Evolutionary conservation across 2,888 invertebrate species (phyloP), one percentile per base, ranked within the genome.

Genomic region (Shargacucullia verbasci): DNA sequence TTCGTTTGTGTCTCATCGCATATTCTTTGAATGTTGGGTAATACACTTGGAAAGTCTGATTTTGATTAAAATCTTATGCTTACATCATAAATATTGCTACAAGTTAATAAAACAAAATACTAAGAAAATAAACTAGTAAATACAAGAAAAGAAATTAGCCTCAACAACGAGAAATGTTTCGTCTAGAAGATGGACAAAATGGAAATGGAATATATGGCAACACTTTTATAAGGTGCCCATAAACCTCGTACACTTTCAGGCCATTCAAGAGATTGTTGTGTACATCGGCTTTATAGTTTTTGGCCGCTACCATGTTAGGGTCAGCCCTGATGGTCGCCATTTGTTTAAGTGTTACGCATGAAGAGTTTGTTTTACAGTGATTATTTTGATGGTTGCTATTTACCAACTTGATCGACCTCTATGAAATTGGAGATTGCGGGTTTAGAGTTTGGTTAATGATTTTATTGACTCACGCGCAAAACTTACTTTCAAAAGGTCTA

Each of bases 1-100:
- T 83, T 81, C 81, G 82, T 83, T 82, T 80, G 76, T 80, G 68
- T 79, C 80, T 73, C 68, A 57, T 73, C 63, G 56, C 63, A 70
- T 70, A 76, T 68, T 71, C 64, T 70, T 76, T 78, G 69, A 72
- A 70, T 58, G 70, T 73, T 60, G 70, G 64, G 58, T 76, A 76
- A 73, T 78, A 69, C 70, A 76, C 68, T 73, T 71, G 73, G 54
- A 46, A 59, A 35, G 40, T 45, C 67, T 68, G 40, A 61, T 63
- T 70, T 70, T 73, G 59, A 69, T 70, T 70, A 54, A 67, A 67
- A 71, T 71, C 56, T 68, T 61, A 46, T 39, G 58, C 48, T 64
- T 50, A 43, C 46, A 39, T 56, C 43, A 56, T 45, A 56, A 60
- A 57, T 64, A 44, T 40, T 47, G 33, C 40, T 39, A 8, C 3